Evolutionary conservation across 2,113 vertebrate species (phyloP), one percentile per base, ranked within the genome.

Genomic region (Clarias macrocephalus): DNA sequence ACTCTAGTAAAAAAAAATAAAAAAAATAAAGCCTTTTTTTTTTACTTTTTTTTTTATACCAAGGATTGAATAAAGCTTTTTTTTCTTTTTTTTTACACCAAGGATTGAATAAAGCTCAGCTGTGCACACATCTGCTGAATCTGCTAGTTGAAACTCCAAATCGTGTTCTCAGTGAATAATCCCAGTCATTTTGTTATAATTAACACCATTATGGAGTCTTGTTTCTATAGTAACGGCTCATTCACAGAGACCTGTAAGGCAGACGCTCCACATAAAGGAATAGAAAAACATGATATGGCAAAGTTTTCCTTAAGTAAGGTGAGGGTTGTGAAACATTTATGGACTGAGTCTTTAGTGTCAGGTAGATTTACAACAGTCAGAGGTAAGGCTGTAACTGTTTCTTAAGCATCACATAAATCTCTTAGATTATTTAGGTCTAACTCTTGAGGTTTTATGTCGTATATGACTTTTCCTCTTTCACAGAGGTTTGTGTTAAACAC

Each of bases 71-170:
- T 37, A 60, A 79, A 52, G 42, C 65, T 81, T n/a, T n/a, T n/a
- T n/a, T 37, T 37, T 37, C 3, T 37, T 33, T 19, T 25, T 28
- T 48, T 18, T 25, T 15, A 66, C 63, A n/a, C 85, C 28, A 13
- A 28, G 30, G 52, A 48, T 70, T 59, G 28, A 80, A 13, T 37
- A 60, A 79, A 52, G 42, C 65, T 81, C 85, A 72, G 85, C 54
- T 23, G 30, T 72, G 54, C 23, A 37, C 13, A 15, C 5, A 60
- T 33, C 57, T 62, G 73, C 63, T 68, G 62, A 52, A 56, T 79
- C 42, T 16, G 18, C 48, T 48, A 63, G 70, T 30, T 54, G 10
- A 7, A 80, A 9, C 54, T 80, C 33, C 10, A 33, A 48, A 25
- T 48, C 13, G 37, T 25, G 6, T 48, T 82, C 60, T 7, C 19